phyloP scores from a whole-genome alignment of 2,797 vertebrate species.

The Lithobates pipiens region DNA sequence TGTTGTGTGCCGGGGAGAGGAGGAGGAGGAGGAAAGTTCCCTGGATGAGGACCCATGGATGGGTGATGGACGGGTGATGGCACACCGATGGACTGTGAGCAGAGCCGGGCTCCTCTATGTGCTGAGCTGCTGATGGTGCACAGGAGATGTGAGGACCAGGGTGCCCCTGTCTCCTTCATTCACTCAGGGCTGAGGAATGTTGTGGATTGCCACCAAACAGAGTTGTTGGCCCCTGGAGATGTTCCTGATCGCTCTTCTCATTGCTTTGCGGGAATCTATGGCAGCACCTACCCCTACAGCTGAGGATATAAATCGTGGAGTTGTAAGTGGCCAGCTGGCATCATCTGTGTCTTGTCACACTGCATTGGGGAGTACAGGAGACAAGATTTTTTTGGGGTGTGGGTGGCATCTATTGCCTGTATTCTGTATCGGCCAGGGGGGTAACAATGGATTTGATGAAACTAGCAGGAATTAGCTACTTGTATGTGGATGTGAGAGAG shows the following conservation, averaged over 20 bases:
- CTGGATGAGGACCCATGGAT: slow-evolving; percentile 1
- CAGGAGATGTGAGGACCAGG: slow-evolving; percentile 34
- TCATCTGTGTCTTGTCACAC: not conserved
- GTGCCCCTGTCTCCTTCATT: slow-evolving; percentile 50
- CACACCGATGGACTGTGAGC: slow-evolving; percentile 20
- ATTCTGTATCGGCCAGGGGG: too few species aligned
- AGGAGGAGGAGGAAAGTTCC: slow-evolving; percentile 5
- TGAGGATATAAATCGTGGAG: slow-evolving; percentile 72
- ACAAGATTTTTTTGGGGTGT: too few species aligned
- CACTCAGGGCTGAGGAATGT: slow-evolving; percentile 59
- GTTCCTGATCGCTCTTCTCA: slow-evolving; percentile 64
- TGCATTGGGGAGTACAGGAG: too few species aligned
- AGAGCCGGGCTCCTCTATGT: slow-evolving; percentile 18
- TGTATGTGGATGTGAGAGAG: not conserved
- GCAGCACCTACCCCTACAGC: slow-evolving; percentile 73
- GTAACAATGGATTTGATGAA: not conserved
- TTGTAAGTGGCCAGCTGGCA: slow-evolving; percentile 71
- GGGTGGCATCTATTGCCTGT: too few species aligned
- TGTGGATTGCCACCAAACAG: slow-evolving; percentile 44
- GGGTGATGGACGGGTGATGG: slow-evolving; percentile 19
- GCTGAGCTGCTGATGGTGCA: slow-evolving; percentile 35
- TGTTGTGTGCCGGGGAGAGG: slow-evolving; percentile 20
- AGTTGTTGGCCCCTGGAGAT: slow-evolving; percentile 44
- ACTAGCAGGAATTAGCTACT: not conserved
- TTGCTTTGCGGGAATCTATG: slow-evolving; percentile 68